Evolutionary conservation across 2,113 vertebrate species (phyloP), one percentile per base, ranked within the genome.

Genomic region (Malurus melanocephalus): DNA sequence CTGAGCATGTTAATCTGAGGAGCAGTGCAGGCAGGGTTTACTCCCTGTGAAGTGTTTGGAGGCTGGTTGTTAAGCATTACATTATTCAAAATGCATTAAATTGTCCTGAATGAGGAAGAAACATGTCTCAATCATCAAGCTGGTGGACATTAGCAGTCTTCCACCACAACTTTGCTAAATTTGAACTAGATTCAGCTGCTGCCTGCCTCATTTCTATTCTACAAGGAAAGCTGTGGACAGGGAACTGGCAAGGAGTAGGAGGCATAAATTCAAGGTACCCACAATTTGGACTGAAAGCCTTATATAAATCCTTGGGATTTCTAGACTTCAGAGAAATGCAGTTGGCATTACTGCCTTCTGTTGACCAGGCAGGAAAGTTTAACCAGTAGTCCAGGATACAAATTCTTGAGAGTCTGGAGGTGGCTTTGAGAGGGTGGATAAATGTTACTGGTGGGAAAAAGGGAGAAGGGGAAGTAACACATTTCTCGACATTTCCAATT

Each of bases 231-330:
- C 75, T 91, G 57, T 42, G 30, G 77, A 88, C 68, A 72, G 65
- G 82, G 72, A 94, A 33, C 69, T 81, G 78, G 71, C 83, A 81
- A 81, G 40, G 48, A 93, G 68, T 65, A 76, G 78, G 84, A 90
- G 52, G 74, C 79, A 85, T 93, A 89, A 95, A 94, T 91, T 85
- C 1, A 0, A 82, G 87, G 62, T 92, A 66, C 68, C 75, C 75
- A 80, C 62, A 87, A 51, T 62, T 88, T 80, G 52, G 71, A 69
- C 86, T 30, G 0, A 76, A 78, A 81, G 62, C 64, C 35, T 90
- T 93, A 68, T 32, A 72, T 88, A 94, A 94, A 93, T 92, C 93
- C 67, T 79, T n/a, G n/a, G 66, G 49, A 68, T 91, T 92, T 94
- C 85, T 33, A 80, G 67, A 35, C 69, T 83, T 69, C 1, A 80